Evolutionary conservation across 2,888 invertebrate genomes (phyloP).

Genomic region (Troides oblongomaculatus): DNA sequence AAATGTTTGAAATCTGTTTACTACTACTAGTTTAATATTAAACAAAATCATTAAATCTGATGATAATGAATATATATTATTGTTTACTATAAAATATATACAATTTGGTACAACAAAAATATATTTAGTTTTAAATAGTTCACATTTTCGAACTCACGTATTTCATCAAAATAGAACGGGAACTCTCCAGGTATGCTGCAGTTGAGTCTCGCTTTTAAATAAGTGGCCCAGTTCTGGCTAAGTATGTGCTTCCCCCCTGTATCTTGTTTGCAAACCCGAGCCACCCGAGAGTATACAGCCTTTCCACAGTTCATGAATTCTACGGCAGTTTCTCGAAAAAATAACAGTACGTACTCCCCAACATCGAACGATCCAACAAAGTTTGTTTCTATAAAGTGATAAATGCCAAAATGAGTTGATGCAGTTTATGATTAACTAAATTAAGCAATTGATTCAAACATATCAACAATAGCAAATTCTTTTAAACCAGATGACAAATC

Average conservation of each 20-base stretch:
- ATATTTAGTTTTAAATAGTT: constrained; percentile 12
- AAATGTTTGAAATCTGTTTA: too few relatives aligned
- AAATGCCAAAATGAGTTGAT: constrained; percentile 7
- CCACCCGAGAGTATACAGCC: constrained; percentile 86
- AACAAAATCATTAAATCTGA: too few relatives aligned
- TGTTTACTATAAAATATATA: background rate
- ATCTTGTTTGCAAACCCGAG: constrained; percentile 86
- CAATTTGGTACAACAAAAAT: background rate
- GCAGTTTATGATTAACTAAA: background rate
- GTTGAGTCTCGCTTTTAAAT: constrained; percentile 84
- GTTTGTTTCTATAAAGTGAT: constrained; percentile 81
- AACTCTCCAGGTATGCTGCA: constrained; percentile 87
- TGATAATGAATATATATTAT: too few relatives aligned
- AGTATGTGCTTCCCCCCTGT: constrained; percentile 83
- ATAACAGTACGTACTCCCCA: constrained; percentile 84
- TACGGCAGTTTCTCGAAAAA: constrained; percentile 86
- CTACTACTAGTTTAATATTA: too few relatives aligned
- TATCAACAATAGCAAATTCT: too few relatives aligned
- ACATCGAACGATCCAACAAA: constrained; percentile 86
- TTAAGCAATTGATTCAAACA: too few relatives aligned
- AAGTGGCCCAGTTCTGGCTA: constrained; percentile 84
- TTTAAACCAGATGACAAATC: too few relatives aligned
- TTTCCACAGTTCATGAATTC: constrained; percentile 85
- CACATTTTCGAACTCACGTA: constrained; percentile 74
- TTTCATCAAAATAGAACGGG: constrained; percentile 88